Evolutionary conservation across 2,888 invertebrate species (phyloP), one percentile per base, ranked within the genome.

Genomic region (Drosophila tripunctata): DNA sequence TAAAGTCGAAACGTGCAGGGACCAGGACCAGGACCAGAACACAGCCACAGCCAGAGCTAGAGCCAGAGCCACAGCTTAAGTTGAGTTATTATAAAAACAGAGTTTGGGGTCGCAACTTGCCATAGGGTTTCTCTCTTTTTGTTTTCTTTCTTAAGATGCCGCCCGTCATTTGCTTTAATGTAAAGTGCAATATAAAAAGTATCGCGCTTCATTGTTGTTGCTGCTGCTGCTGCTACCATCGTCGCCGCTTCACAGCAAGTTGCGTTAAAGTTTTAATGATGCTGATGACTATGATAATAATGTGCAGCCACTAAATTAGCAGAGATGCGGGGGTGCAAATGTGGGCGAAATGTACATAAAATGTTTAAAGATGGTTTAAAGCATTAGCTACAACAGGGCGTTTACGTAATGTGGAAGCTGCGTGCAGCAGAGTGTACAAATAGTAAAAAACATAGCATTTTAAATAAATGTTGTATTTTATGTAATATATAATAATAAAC

Each of bases 231-330:
- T 55, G 47, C 30, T n/a, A n/a, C n/a, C 22, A 40, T 38, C 60
- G 30, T 61, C 70, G 58, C 57, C 76, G 76, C 67, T 78, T 75
- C 76, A 70, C 66, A 78, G 67, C 80, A 86, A 87, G 62, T 82
- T 87, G 73, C 83, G 74, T 86, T 73, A 81, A 84, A 84, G 76
- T 84, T 84, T 84, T 84, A 84, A 84, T 84, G 84, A 84, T 88
- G 88, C 85, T 87, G 84, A 88, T 84, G 88, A 84, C 87, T 81
- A 80, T 78, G 88, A 84, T 84, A 88, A 84, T 88, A 88, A 78
- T 84, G 88, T 75, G 87, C 69, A 77, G 80, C 84, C 87, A 88
- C 87, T 86, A 86, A 83, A 83, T 83, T 88, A 87, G 85, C 84
- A 65, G 78, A 36, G 54, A 50, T 43, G 77, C 36, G 75, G 47